These are phyloP conservation scores for Tortrix viridana DNA, from an alignment of 2,888 invertebrate genomes.

Conservation along the genomic window DNA sequence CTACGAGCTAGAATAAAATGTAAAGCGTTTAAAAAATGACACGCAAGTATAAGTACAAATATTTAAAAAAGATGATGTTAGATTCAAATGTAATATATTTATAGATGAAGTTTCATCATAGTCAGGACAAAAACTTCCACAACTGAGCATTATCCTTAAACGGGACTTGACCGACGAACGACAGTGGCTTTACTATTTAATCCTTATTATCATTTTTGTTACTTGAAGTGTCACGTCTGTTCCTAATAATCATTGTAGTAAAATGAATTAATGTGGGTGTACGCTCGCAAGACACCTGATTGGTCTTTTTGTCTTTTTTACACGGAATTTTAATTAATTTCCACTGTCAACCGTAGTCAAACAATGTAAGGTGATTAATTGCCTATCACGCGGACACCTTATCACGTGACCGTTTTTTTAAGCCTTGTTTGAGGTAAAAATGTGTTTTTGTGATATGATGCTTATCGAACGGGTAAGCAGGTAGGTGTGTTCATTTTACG, in stretches of 20 bases:
- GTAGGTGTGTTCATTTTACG: conserved; percentile 27
- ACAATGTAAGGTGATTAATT: conserved; percentile 80
- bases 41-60: too few relatives aligned
- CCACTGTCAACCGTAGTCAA: conserved; percentile 77
- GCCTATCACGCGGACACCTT: conserved; percentile 49
- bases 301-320: conserved; percentile 72
- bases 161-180: too few relatives aligned
- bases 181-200: too few relatives aligned
- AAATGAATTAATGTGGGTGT: conserved; percentile 78
- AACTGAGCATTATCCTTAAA: too few relatives aligned
- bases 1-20: too few relatives aligned
- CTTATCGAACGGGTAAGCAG: conserved; percentile 32
- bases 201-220: conserved; percentile 22
- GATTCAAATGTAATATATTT: too few relatives aligned
- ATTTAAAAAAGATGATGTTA: too few relatives aligned
- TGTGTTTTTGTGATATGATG: conserved; percentile 27
- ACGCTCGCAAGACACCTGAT: conserved; percentile 72
- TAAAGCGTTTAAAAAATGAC: too few relatives aligned
- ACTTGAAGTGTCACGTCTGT: conserved; percentile 23
- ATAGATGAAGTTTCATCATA: too few relatives aligned
- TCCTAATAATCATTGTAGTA: conserved; percentile 48
- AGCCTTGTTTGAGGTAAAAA: conserved; percentile 32
- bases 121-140: too few relatives aligned
- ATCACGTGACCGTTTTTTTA: conserved; percentile 25
- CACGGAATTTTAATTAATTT: conserved; percentile 82